phyloP scores from a whole-genome alignment of 2,888 invertebrate genomes.

The Blastobasis lacticolella region DNA sequence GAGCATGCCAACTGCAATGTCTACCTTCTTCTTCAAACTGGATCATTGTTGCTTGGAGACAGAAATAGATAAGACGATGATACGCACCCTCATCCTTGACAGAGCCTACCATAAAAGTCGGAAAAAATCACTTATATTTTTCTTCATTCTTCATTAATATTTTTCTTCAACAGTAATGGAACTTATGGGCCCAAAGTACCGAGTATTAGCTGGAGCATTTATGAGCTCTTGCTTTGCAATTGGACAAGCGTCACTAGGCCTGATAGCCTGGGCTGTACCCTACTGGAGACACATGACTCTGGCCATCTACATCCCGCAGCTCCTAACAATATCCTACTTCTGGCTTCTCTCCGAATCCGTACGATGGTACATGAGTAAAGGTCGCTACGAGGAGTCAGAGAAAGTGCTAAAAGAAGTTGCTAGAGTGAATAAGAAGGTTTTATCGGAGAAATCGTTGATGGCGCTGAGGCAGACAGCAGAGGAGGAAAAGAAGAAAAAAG shows the following conservation, averaged over 20 bases:
- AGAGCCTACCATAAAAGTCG: too few species aligned
- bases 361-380: conserved; percentile 82
- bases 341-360: conserved; percentile 79
- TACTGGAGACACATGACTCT: conserved; percentile 80
- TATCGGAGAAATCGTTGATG: conserved; percentile 40
- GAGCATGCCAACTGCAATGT: too few species aligned
- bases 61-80: too few species aligned
- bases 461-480: conserved; percentile 29
- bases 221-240: conserved; percentile 80
- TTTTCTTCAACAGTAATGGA: conserved; percentile 75
- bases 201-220: conserved; percentile 80
- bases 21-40: too few species aligned
- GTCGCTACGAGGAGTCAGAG: conserved; percentile 77
- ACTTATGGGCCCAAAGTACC: conserved; percentile 79
- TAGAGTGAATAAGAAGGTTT: conserved; percentile 63
- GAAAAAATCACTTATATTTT: background rate
- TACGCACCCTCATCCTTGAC: too few species aligned
- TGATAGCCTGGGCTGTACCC: conserved; percentile 78
- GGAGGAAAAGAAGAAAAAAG: conserved; percentile 28
- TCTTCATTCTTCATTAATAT: conserved; percentile 1
- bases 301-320: conserved; percentile 77
- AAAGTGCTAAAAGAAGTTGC: conserved; percentile 76
- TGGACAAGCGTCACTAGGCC: conserved; percentile 78
- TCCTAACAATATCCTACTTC: conserved; percentile 75
- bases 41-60: too few species aligned